phyloP scores from a whole-genome alignment of 2,797 vertebrate genomes.

The Hypotaenidia philippensis region DNA sequence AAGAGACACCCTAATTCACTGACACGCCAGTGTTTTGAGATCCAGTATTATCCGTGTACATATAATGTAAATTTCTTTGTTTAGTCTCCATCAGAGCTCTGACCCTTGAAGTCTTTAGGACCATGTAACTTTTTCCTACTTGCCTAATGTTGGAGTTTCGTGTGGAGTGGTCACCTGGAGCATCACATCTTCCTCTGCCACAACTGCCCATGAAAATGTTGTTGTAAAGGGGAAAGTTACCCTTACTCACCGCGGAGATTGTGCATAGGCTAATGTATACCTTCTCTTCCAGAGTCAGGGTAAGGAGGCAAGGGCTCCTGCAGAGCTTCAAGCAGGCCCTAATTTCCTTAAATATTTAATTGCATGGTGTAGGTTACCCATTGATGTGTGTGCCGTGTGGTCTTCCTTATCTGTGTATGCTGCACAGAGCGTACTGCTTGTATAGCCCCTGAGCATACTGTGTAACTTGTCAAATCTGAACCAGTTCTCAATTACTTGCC shows the following conservation, averaged over 20 bases:
- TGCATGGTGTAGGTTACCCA: background rate
- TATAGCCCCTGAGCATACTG: background rate
- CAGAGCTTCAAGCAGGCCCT: background rate
- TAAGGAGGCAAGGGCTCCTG: background rate
- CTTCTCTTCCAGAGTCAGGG: background rate
- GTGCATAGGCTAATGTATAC: background rate
- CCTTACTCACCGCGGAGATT: background rate
- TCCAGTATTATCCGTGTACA: background rate
- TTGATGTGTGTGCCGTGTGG: background rate
- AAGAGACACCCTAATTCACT: background rate
- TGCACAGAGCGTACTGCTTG: background rate
- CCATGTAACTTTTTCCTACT: fast-evolving
- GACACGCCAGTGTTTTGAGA: background rate
- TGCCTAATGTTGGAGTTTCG: background rate
- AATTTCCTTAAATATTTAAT: slow-evolving; percentile 24
- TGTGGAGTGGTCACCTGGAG: background rate
- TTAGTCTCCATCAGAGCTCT: background rate
- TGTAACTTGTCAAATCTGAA: background rate
- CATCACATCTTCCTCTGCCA: background rate
- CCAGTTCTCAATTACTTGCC: background rate
- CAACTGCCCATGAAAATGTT: fast-evolving
- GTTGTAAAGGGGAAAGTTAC: background rate
- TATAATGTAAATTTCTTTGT: background rate
- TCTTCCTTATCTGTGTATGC: background rate
- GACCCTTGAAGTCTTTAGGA: background rate